Conservation (phyloP, 1,140 invertebrate species). For the Macrobrachium nipponense region DNA sequence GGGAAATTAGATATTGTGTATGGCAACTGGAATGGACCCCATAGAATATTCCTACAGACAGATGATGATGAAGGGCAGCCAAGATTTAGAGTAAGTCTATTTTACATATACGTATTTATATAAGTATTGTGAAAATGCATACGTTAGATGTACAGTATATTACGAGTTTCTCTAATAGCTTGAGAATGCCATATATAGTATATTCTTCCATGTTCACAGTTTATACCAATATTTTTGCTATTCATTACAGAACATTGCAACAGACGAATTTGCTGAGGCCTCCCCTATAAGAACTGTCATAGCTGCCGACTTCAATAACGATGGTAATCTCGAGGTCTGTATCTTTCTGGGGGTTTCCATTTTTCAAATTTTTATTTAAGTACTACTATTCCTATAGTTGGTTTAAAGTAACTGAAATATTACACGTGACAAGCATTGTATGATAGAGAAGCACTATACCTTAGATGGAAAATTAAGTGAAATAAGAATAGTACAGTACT, state of each 20-base stretch:
- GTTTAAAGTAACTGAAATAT: neutral
- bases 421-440: too few species aligned
- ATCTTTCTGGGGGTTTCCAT: neutral
- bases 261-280: constrained; percentile 29
- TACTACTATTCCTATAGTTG: neutral
- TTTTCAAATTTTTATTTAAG: neutral
- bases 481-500: too few species aligned
- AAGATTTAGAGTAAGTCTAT: constrained; percentile 14
- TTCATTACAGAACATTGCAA: constrained; percentile 34
- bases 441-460: too few species aligned
- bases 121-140: neutral
- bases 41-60: constrained; percentile 33
- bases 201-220: too few species aligned
- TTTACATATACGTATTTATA: neutral
- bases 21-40: constrained; percentile 36
- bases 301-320: constrained; percentile 32
- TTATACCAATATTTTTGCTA: neutral
- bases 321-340: constrained; percentile 28
- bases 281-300: constrained; percentile 21
- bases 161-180: too few species aligned
- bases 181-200: too few species aligned
- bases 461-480: too few species aligned
- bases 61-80: constrained; percentile 32
- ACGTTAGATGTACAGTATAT: too few species aligned
- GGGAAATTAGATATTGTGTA: constrained; percentile 34